Evolutionary conservation across 2,113 vertebrate species (phyloP), one percentile per base, ranked within the genome.

Genomic region (Platichthys stellatus): DNA sequence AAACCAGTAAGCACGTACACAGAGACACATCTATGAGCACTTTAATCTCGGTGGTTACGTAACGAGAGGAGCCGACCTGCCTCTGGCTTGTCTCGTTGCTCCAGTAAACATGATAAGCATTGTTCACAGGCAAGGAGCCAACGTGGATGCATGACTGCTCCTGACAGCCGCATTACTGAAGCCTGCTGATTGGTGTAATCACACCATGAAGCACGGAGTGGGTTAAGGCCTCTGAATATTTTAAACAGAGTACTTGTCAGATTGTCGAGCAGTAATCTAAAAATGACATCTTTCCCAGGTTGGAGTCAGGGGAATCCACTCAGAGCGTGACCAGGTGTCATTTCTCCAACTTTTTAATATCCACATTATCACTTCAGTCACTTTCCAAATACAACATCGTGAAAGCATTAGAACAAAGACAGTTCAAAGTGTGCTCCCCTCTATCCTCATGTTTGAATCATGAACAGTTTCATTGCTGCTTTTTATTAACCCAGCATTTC

Each of bases 41-140:
- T 67, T 67, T 17, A 63, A 35, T 56, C 61, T 75, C 68, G 51
- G 56, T 69, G 56, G 31, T 43, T 54, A 72, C 53, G 31, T 88
- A 28, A 75, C 61, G n/a, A 62, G 28, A 73, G 53, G 60, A 31
- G 35, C 40, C 69, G 56, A 54, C 24, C 35, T 47, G 2, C 74
- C 60, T 49, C 60, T 12, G 57, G 66, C 38, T 73, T 15, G 67
- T 56, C 47, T 49, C 43, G n/a, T 78, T 54, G 54, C 57, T 75
- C 31, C 56, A 59, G 63, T 56, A 28, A 80, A 66, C 53, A 75
- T 18, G 21, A 53, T 65, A 17, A 40, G 63, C 40, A 14, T 26
- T 65, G 45, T 84, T 71, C 17, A 49, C 76, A 57, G 31, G 15
- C 40, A 56, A 10, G 45, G 3, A 75, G 3, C 18, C 56, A 69